Conservation (phyloP, 2,797 vertebrate species). For the Lepilemur ruficaudatus region DNA sequence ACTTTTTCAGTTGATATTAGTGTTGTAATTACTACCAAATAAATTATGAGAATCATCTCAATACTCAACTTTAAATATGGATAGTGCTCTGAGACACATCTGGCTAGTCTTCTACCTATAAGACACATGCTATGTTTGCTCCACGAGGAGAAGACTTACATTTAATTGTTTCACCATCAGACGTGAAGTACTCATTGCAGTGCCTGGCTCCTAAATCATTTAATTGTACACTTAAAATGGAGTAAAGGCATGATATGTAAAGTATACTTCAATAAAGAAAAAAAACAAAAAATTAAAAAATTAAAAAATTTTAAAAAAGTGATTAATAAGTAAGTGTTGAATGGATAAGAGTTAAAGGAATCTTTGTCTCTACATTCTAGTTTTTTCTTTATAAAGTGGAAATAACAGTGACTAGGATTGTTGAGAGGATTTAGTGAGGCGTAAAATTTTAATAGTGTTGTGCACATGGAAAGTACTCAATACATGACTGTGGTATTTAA, state of each 20-base stretch:
- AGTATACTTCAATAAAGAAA: too few relatives aligned
- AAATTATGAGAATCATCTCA: background rate
- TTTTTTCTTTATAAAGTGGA: background rate
- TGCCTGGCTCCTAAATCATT: background rate
- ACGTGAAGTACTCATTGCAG: background rate
- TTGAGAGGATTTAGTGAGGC: background rate
- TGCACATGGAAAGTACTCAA: background rate
- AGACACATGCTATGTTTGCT: background rate
- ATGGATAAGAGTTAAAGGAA: background rate
- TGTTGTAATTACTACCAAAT: background rate
- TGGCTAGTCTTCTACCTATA: background rate
- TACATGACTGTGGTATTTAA: background rate
- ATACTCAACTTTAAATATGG: background rate
- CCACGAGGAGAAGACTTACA: background rate
- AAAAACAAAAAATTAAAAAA: too few relatives aligned
- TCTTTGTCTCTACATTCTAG: background rate
- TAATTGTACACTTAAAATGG: too few relatives aligned
- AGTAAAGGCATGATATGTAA: too few relatives aligned
- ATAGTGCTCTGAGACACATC: background rate
- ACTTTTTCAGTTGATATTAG: background rate
- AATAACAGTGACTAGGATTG: background rate
- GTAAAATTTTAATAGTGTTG: background rate
- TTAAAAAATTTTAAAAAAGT: background rate
- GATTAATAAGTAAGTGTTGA: background rate
- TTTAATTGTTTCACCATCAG: background rate